phyloP scores from a whole-genome alignment of 2,888 invertebrate genomes.

The Erebia palarica region DNA sequence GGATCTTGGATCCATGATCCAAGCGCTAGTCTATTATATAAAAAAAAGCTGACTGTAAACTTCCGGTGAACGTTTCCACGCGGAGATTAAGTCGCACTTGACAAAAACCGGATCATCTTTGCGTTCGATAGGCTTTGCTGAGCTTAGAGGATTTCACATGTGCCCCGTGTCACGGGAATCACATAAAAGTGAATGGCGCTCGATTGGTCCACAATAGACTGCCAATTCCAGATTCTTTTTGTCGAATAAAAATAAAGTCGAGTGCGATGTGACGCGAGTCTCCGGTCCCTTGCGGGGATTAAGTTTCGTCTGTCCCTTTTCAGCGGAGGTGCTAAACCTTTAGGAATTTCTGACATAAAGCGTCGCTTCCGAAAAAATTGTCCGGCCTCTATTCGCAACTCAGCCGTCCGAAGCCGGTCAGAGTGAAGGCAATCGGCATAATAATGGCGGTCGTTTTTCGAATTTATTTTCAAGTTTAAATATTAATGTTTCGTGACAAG shows the following conservation, averaged over 20 bases:
- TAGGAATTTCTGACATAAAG: constrained; percentile 52
- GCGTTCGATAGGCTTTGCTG: constrained; percentile 62
- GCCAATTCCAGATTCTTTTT: constrained; percentile 35
- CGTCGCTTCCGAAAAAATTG: constrained; percentile 41
- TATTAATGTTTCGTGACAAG: constrained; percentile 80
- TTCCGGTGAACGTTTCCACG: constrained; percentile 44
- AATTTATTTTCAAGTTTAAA: constrained; percentile 69
- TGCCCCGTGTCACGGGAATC: constrained; percentile 51
- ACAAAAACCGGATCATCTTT: constrained; percentile 59
- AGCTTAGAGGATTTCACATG: constrained; percentile 70
- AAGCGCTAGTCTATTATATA: too few species aligned
- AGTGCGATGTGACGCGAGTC: constrained; percentile 24
- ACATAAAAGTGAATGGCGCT: constrained; percentile 45
- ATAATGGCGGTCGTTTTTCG: constrained; percentile 65
- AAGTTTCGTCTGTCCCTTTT: constrained; percentile 66
- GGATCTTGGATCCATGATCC: too few species aligned
- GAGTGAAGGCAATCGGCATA: constrained; percentile 62
- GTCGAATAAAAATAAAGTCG: constrained; percentile 35
- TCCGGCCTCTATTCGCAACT: constrained; percentile 26
- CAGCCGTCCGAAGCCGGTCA: constrained; percentile 46
- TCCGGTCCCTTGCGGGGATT: constrained; percentile 58
- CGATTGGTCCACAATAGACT: constrained; percentile 38
- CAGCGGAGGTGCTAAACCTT: constrained; percentile 70
- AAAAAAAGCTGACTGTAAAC: constrained; percentile 40
- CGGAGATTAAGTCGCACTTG: constrained; percentile 54